These are phyloP conservation scores for Escarpia spicata DNA, from an alignment of 2,888 invertebrate species.

Conservation along the genomic window DNA sequence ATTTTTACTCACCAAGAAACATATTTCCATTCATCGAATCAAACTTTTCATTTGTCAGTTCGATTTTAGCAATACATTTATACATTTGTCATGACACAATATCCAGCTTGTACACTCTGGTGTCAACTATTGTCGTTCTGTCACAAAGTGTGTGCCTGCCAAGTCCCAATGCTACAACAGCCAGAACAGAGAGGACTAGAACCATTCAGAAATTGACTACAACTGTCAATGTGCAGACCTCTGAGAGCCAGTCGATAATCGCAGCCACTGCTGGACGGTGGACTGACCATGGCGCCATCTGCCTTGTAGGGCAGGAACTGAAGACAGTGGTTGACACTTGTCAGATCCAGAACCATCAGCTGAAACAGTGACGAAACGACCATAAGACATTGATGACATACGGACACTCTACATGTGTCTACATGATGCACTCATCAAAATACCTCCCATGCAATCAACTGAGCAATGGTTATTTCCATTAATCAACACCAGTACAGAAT, in stretches of 20 bases:
- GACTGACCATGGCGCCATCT: slow-evolving; percentile 64
- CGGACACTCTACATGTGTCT: not conserved
- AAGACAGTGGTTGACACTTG: slow-evolving; percentile 57
- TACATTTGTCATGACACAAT: too few species aligned
- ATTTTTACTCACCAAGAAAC: too few species aligned
- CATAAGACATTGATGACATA: not conserved
- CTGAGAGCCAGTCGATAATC: slow-evolving; percentile 60
- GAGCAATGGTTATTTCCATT: too few species aligned
- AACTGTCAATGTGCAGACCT: slow-evolving; percentile 46
- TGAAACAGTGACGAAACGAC: slow-evolving; percentile 33
- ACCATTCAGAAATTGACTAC: not conserved
- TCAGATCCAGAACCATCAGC: slow-evolving; percentile 61
- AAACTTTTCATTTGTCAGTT: too few species aligned
- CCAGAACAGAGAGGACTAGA: not conserved
- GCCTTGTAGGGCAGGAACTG: slow-evolving; percentile 63
- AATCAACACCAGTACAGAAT: too few species aligned
- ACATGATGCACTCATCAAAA: too few species aligned
- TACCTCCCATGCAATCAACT: too few species aligned
- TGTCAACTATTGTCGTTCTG: too few species aligned
- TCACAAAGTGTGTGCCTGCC: too few species aligned
- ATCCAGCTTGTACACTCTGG: too few species aligned
- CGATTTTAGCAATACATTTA: too few species aligned
- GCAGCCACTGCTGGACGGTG: slow-evolving; percentile 40
- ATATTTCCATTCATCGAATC: too few species aligned
- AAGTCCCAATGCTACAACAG: not conserved